These are phyloP conservation scores for Zaprionus ghesquierei DNA, from an alignment of 1,140 invertebrate species.

Conservation along the genomic window DNA sequence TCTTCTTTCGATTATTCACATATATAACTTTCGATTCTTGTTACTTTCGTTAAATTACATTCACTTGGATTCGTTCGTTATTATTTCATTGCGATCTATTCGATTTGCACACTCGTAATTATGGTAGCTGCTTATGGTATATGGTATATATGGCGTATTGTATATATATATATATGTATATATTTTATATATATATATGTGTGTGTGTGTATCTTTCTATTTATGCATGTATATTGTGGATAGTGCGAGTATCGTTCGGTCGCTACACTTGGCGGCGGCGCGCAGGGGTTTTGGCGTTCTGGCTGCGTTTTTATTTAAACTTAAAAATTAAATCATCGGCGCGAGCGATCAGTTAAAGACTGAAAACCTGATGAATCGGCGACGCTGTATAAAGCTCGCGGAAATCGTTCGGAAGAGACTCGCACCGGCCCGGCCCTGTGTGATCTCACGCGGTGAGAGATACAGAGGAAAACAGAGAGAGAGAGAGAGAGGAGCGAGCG, in stretches of 20 bases:
- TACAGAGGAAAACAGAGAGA: background rate
- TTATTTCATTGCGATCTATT: background rate
- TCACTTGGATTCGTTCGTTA: constrained; percentile 31
- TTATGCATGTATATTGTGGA: constrained; percentile 50
- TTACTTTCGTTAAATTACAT: constrained; percentile 22
- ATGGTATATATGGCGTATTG: background rate
- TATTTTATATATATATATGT: constrained; percentile 43
- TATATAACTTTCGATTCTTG: constrained; percentile 35
- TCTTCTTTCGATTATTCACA: constrained; percentile 12
- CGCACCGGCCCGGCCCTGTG: background rate
- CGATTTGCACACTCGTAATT: constrained; percentile 15
- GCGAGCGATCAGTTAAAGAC: constrained; percentile 79
- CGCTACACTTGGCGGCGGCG: constrained; percentile 40
- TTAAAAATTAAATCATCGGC: constrained; percentile 81
- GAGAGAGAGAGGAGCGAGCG: background rate
- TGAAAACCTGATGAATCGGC: constrained; percentile 72
- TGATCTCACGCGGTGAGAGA: constrained; percentile 7
- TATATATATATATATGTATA: constrained; percentile 27
- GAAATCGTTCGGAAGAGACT: constrained; percentile 9
- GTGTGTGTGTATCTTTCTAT: constrained; percentile 42
- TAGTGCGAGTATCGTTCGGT: constrained; percentile 65
- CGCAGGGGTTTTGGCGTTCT: constrained; percentile 21
- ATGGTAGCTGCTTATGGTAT: background rate
- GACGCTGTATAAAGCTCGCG: constrained; percentile 48
- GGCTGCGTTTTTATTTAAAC: constrained; percentile 47